Base-by-base conservation (phyloP, 1,140 invertebrate genomes). In the Zaprionus camerounensis region DNA sequence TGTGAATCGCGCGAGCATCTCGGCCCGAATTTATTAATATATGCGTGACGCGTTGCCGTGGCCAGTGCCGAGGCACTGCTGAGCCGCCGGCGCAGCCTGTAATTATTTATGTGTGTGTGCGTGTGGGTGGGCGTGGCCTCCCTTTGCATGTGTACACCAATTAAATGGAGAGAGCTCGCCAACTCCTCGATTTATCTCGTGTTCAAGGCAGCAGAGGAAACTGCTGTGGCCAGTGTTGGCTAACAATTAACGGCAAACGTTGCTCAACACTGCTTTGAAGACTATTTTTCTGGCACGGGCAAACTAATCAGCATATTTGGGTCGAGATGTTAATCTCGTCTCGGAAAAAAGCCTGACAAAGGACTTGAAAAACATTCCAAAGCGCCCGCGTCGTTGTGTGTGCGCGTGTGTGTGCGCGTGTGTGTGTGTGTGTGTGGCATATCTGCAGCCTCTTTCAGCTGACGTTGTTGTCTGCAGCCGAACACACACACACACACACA, bases 1-100 rank as follows among this genome's bases (percentile, higher is more conserved):
- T 90, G 85, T 81, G 85, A 90, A 88, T 88, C 81, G 62, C 73
- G 46, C 34, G 5, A 57, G 65, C 64, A 55, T n/a, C 34, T 68
- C 49, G 26, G 41, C 12, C 67, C 17, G 53, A 57, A 88, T 85
- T 85, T 82, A 90, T 88, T 90, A 88, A 90, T 80, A 77, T 88
- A 88, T 88, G 85, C 86, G 57, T 53, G 65, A 69, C 81, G 85
- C 85, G 81, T 88, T 83, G 63, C 64, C 36, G 56, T 68, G 71
- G 56, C 70, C 82, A 81, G 62, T 56, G 31, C 31, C 53, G 74
- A 64, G 22, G 20, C 22, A 22, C 53, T 9, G 13, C n/a, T 31
- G n/a, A 24, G 53, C 56, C 64, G 31, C 24, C 28, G 36, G 56
- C 72, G 26, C 59, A 71, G 53, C 36, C 46, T 61, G 61, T 76